These are phyloP conservation scores for Macrobrachium nipponense DNA, from an alignment of 1,140 invertebrate genomes.

Conservation along the genomic window DNA sequence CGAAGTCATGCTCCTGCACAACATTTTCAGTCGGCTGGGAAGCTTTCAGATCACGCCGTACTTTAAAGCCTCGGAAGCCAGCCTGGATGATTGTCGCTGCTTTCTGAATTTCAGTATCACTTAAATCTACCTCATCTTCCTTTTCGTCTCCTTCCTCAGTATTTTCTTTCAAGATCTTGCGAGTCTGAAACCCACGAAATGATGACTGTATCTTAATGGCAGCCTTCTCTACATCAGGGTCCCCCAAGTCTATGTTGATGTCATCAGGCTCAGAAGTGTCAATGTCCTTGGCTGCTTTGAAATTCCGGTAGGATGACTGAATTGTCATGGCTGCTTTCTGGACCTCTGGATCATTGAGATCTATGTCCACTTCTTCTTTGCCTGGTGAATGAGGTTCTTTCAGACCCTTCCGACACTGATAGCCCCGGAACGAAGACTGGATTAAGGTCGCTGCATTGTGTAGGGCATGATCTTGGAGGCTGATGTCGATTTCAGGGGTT, in stretches of 20 bases:
- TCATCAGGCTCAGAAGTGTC: not conserved
- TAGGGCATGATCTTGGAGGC: not conserved
- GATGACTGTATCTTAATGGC: conserved; percentile 4
- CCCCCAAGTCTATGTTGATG: not conserved
- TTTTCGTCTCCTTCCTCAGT: not conserved
- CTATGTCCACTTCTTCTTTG: not conserved
- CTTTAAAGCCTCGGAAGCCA: not conserved
- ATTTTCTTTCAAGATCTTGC: not conserved
- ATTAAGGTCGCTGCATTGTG: not conserved
- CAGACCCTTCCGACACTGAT: not conserved
- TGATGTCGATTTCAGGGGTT: not conserved
- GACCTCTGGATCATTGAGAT: not conserved
- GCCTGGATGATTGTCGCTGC: conserved; percentile 21
- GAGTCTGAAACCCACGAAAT: not conserved
- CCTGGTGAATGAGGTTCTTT: no score
- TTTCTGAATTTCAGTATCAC: conserved; percentile 3
- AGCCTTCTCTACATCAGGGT: not conserved
- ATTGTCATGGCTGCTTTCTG: not conserved
- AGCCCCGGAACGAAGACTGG: not conserved
- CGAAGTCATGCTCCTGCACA: not conserved
- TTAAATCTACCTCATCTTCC: not conserved
- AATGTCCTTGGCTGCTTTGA: not conserved
- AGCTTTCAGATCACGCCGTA: not conserved
- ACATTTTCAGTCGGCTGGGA: no score
- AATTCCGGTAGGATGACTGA: no score